phyloP scores from a whole-genome alignment of 2,797 vertebrate species.

The Acrocephalus scirpaceus region DNA sequence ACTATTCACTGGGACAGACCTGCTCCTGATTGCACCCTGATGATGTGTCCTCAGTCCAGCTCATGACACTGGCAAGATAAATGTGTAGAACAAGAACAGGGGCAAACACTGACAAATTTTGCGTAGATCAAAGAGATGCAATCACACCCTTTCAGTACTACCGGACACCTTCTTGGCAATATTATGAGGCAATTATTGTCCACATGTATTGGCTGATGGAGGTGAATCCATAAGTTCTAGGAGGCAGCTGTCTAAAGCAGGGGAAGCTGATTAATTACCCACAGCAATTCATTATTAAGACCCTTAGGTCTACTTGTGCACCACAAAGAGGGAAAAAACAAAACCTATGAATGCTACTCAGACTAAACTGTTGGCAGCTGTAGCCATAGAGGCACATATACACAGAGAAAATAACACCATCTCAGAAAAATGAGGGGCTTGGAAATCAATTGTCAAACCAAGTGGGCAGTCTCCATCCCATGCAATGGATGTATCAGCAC shows the following conservation, averaged over 20 bases:
- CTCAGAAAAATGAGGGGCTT: background rate
- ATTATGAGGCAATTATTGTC: constrained; percentile 37
- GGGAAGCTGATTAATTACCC: constrained; percentile 51
- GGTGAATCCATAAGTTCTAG: constrained; percentile 6
- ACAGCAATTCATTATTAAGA: constrained; percentile 3
- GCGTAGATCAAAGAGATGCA: constrained; percentile 13
- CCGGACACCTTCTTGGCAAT: background rate
- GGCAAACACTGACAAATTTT: background rate
- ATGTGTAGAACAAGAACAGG: background rate
- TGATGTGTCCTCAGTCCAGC: background rate
- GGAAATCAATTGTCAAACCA: background rate
- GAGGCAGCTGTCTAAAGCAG: background rate
- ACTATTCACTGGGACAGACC: background rate
- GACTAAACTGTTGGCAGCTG: background rate
- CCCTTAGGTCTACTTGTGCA: background rate
- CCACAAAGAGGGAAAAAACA: background rate
- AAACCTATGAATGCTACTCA: background rate
- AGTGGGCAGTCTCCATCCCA: background rate
- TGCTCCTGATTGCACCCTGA: background rate
- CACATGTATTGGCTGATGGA: background rate
- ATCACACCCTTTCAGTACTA: background rate
- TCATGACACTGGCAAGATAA: background rate
- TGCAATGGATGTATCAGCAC: background rate
- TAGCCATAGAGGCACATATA: background rate
- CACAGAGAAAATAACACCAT: background rate